A percentile compares a stretch with the other conserved stretches of the same genome.
Conservation (phyloP, 2,113 vertebrate genomes). For the Nothobranchius kuhntae region DNA sequence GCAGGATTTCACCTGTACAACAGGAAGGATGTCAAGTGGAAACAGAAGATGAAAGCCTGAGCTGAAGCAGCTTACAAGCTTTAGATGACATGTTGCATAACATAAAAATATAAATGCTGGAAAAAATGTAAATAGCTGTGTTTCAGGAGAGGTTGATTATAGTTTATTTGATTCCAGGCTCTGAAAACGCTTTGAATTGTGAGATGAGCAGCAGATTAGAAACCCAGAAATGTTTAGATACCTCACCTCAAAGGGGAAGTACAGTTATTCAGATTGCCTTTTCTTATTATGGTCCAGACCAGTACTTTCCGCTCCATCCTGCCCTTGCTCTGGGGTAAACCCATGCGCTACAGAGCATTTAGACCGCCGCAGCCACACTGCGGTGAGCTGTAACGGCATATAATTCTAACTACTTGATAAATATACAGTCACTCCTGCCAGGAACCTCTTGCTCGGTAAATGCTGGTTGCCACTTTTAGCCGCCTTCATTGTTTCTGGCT, state of each 20-base stretch:
- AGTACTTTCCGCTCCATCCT: slow-evolving; percentile 34
- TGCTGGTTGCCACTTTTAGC: slow-evolving; percentile 79
- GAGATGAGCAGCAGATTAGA: slow-evolving; percentile 39
- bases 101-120: slow-evolving; percentile 16
- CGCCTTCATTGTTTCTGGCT: slow-evolving; percentile 74
- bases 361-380: slow-evolving; percentile 62
- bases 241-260: slow-evolving; percentile 53
- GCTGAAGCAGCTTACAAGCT: slow-evolving; percentile 3
- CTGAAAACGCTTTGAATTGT: slow-evolving; percentile 40
- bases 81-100: slow-evolving; percentile 23
- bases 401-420: slow-evolving; percentile 79
- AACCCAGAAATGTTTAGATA: slow-evolving; percentile 36
- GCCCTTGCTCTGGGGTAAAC: slow-evolving; percentile 44
- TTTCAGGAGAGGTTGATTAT: slow-evolving; percentile 32
- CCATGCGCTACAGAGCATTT: slow-evolving; percentile 53
- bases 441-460: slow-evolving; percentile 74
- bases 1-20: neutral
- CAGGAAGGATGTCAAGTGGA: neutral
- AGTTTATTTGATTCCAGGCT: neutral
- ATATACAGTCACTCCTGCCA: slow-evolving; percentile 68
- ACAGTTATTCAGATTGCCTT: slow-evolving; percentile 64
- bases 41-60: slow-evolving; percentile 13
- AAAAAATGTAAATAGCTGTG: slow-evolving; percentile 11
- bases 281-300: slow-evolving; percentile 56
- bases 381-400: slow-evolving; percentile 70